Evolutionary conservation across 2,888 invertebrate genomes (phyloP), one percentile per base, ranked within the genome.

Genomic region (Anarsia innoxiella): DNA sequence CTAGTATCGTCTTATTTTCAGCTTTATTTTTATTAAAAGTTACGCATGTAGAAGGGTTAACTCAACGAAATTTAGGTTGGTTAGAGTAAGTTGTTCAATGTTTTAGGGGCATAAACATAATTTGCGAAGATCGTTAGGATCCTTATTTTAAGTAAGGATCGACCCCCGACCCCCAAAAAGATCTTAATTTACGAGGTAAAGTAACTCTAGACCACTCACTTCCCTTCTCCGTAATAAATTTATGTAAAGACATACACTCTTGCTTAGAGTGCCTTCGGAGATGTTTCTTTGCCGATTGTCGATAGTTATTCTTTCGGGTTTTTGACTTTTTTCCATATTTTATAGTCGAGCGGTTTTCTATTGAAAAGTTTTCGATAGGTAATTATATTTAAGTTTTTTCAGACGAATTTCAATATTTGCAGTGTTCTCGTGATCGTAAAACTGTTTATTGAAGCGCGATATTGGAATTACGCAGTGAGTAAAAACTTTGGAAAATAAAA

Each of bases 151-250:
- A 19, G 25, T 25, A 5, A 19, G 19, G 19, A 19, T 8, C 19
- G 19, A 25, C 25, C n/a, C 25, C 25, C 12, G 27, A 27, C 11
- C 27, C 25, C 27, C 10, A 28, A 13, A 13, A 28, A 28, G 8
- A 13, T 12, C 28, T 28, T 28, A 28, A 28, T 28, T 28, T 28
- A 28, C 28, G 25, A n/a, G n/a, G 8, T 25, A n/a, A 25, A 25
- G 25, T 25, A 9, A 25, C 25, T 4, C 25, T 25, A n/a, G 19
- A 3, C n/a, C 19, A 5, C 19, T 25, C 8, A 9, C 8, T n/a
- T 25, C n/a, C 25, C 25, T n/a, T 25, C 25, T 4, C 25, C 25
- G 5, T 25, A 25, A 25, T n/a, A 25, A 25, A 25, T 25, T 25
- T 25, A 25, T 25, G 25, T 4, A n/a, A n/a, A 25, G 25, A n/a